Base-by-base conservation (phyloP, 1,140 invertebrate genomes). In the Panagrolaimus sp. region DNA sequence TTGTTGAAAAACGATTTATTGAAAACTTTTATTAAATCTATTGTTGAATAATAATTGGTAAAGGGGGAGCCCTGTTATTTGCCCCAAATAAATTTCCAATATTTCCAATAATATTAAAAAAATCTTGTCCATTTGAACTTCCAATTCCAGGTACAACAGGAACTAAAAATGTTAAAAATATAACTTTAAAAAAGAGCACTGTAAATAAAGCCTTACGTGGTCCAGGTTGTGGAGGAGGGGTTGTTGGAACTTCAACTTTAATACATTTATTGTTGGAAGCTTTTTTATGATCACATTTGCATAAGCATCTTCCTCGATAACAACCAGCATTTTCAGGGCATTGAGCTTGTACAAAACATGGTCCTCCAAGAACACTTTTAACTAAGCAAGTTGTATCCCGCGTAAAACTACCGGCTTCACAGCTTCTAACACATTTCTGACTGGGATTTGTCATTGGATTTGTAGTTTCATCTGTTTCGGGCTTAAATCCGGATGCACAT, bases 261-360 rank as follows among this genome's bases (percentile, higher is more conserved):
- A 79, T 67, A 46, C 78, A 80, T 65, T 82, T 82, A 46, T 71
- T 77, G 21, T 69, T 38, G 8, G 73, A 55, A 43, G 65, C 74
- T 68, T 72, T 73, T 47, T 68, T 46, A 66, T 76, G 80, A 38
- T 71, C 74, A 68, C 80, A 82, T 15, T 79, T 67, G 70, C 80
- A 82, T 62, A 74, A 62, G 52, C 80, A 82, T 45, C 81, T 48
- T 17, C 80, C 80, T 17, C 80, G 67, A 55, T 82, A 82, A 55
- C 80, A 82, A 5, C 80, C 80, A 4, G 81, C 77, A 46, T 82
- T 80, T 15, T 73, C 69, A 1, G 80, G 80, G 45, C 80, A 82
- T 67, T 82, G 80, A 48, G 74, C 76, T 71, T 82, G 80, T 10
- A 82, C 78, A 67, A 82, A 82, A 62, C 80, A 82, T n/a, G 76